Base-by-base conservation (phyloP, 2,888 invertebrate genomes). In the Dynastes maya region DNA sequence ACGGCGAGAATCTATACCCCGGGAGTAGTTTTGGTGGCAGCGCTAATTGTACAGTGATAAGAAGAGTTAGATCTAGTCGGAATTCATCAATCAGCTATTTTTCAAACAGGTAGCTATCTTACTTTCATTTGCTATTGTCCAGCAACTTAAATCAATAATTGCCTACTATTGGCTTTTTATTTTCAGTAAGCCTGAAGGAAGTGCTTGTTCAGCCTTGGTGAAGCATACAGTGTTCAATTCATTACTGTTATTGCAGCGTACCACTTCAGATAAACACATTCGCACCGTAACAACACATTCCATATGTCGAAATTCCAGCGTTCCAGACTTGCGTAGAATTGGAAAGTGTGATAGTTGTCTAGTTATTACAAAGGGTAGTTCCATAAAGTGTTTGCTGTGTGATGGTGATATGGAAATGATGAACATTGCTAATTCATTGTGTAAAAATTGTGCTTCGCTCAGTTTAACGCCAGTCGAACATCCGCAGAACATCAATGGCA, bases 41-140 rank as follows among this genome's bases (percentile, higher is more conserved):
- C 82, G 85, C 84, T 70, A 86, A 87, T 82, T 88, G 87, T 82
- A 89, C 88, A 55, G 88, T 88, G 37, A 87, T 89, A 76, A 83
- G 87, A 70, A 83, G 86, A 78, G 82, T 85, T 65, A 86, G 84
- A 81, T 84, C 86, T 32, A 79, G 58, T 51, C 76, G 78, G 37
- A 81, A 74, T 53, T 74, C 74, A 32, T 74, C 83, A 22, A 78
- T 78, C 68, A 82, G 80, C 29, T 63, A 81, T 72, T 76, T 82
- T 76, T 68, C 82, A 72, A 80, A 81, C 78, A 83, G 84, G 53
- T 45, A 65, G 32, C 53, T 51, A 53, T 27, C 40, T 61, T 70
- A 53, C 76, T 49, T 55, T 71, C 45, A 37, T 53, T 65, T 77
- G 65, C 51, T 76, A 37, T 61, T 76, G 79, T 64, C 51, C 63